Base-by-base conservation (phyloP, 2,888 invertebrate genomes). In the Strigamia transsilvanica region DNA sequence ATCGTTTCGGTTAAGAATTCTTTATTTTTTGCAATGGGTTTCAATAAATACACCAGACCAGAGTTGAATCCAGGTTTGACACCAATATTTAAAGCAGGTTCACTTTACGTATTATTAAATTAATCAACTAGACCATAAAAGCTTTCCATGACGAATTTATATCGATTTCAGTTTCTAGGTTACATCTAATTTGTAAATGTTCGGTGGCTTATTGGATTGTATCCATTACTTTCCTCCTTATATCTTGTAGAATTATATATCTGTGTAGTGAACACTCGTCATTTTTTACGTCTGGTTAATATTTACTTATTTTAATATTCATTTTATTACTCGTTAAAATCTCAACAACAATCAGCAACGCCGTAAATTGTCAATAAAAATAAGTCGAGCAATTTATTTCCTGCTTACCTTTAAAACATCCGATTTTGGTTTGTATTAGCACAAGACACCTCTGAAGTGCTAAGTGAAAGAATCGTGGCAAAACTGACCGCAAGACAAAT, bases 401-500 rank as follows among this genome's bases (percentile, higher is more conserved):
- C 38, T 38, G 38, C 6, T 38, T 38, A 6, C 38, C 10, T 38
- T 38, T 38, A 6, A 38, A 38, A 38, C 38, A 38, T 38, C 38
- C 38, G 46, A 9, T 15, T n/a, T 46, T 15, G 46, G 46, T 46
- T 46, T 4, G 46, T 13, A n/a, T 46, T 46, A 46, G 46, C 46
- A 13, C n/a, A 15, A 46, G 46, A 46, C 12, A 12, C 46, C 46
- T 12, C 46, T 13, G 46, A 46, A 15, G 15, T 13, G 46, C 18
- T 61, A 61, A 61, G 61, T 61, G 61, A 23, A 61, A 21, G 23
- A 61, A 61, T 18, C 61, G 18, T 23, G 61, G 21, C 61, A 23
- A 23, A 23, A 23, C 18, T 61, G 61, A 23, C 61, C 61, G 61
- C 61, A 61, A 61, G 61, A 61, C 61, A 61, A 61, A 61, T 18